A percentile compares a stretch with the other conserved stretches of the same genome.
These are phyloP conservation scores for Asbolus verrucosus DNA, from an alignment of 1,140 invertebrate genomes.

Conservation along the genomic window DNA sequence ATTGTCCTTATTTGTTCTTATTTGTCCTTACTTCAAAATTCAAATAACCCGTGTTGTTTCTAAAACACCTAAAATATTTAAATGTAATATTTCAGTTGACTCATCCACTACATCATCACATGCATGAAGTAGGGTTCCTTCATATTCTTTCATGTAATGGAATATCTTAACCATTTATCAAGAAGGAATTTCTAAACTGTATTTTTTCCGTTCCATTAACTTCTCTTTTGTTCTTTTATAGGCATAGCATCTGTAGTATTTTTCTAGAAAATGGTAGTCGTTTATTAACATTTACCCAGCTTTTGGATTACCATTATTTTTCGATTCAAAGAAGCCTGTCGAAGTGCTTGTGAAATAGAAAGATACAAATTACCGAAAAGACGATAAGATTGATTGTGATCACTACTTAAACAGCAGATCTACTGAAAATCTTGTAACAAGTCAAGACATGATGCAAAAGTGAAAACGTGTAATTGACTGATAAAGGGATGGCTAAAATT, in stretches of 20 bases:
- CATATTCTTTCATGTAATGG: constrained; percentile 9
- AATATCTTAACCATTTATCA: constrained; percentile 28
- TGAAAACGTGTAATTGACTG: not conserved
- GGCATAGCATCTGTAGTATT: constrained; percentile 13
- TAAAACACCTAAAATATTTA: too few relatives aligned
- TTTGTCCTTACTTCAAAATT: too few relatives aligned
- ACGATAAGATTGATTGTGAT: not conserved
- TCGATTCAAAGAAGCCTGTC: not conserved
- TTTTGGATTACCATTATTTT: not conserved
- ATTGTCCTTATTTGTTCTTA: too few relatives aligned
- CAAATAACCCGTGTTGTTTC: too few relatives aligned
- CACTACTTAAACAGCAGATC: not conserved
- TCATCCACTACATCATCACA: too few relatives aligned
- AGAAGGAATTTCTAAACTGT: constrained; percentile 31
- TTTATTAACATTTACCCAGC: constrained; percentile 25
- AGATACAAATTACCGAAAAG: not conserved
- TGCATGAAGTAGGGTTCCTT: too few relatives aligned
- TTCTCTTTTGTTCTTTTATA: constrained; percentile 24
- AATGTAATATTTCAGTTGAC: too few relatives aligned
- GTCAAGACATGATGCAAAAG: too few relatives aligned
- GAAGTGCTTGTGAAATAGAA: not conserved
- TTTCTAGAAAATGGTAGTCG: constrained; percentile 5
- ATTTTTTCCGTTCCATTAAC: constrained; percentile 32
- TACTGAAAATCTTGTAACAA: not conserved
- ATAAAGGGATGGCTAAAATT: not conserved